A percentile compares a stretch with the other conserved stretches of the same genome.
These are phyloP conservation scores for Tenrec ecaudatus DNA, from an alignment of 2,113 vertebrate species.

Conservation along the genomic window DNA sequence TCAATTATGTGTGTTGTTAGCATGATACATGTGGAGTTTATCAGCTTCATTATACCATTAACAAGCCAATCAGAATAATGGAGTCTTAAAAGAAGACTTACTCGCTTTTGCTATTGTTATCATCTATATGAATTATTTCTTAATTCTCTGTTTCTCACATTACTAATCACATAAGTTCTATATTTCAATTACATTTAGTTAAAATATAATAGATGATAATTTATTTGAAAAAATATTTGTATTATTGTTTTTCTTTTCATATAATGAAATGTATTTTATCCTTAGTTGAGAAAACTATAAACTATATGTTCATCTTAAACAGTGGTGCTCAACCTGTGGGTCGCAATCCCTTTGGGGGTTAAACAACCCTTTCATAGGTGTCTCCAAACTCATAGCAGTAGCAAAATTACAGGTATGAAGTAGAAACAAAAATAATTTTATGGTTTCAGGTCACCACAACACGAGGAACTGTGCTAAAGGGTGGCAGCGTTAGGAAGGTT, in stretches of 20 bases:
- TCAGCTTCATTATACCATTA: constrained; percentile 58
- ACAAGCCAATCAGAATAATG: constrained; percentile 26
- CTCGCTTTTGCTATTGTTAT: background rate
- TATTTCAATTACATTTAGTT: constrained; percentile 18
- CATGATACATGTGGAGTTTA: constrained; percentile 2
- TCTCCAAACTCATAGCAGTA: too few species aligned
- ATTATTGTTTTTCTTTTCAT: background rate
- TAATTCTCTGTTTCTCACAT: background rate
- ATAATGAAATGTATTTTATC: background rate
- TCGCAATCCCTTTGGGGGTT: too few species aligned
- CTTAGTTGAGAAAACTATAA: constrained; percentile 21
- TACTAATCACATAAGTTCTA: background rate
- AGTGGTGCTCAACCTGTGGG: too few species aligned
- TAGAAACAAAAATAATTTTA: too few species aligned
- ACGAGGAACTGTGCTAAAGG: too few species aligned
- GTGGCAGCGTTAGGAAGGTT: too few species aligned
- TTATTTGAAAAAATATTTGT: background rate
- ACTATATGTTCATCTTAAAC: background rate
- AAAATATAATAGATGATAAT: background rate
- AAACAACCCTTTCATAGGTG: too few species aligned
- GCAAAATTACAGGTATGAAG: too few species aligned
- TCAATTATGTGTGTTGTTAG: background rate
- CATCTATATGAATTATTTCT: constrained; percentile 49
- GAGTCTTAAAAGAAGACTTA: background rate
- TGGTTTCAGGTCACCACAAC: too few species aligned